Base-by-base conservation (phyloP, 2,888 invertebrate genomes). In the Synanthedon andrenaeformis region DNA sequence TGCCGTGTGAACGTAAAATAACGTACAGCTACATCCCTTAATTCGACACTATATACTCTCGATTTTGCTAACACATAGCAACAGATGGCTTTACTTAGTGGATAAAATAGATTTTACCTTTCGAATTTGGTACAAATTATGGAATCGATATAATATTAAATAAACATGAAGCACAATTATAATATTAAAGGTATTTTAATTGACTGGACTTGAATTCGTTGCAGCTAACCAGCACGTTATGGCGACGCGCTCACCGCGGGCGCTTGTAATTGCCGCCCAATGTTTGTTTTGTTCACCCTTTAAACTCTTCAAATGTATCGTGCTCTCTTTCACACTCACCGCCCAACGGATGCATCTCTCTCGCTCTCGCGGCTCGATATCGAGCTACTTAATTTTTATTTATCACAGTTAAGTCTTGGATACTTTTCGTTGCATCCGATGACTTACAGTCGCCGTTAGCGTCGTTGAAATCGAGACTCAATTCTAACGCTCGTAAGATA, bases 181-280 rank as follows among this genome's bases (percentile, higher is more conserved):
- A 23, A 23, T 35, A 35, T 10, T 35, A 35, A 35, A 35, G 35
- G 35, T 35, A 35, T 35, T 35, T 35, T 35, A 35, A 35, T 35
- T 35, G 35, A 35, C 8, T 45, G 45, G n/a, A 45, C 14, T 45
- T 45, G 45, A 13, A 66, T 73, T 76, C 75, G 73, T 56, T 69
- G 60, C 58, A 67, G 61, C 60, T 52, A 67, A 60, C 41, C 72
- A 59, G 74, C 66, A 63, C 68, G 59, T 59, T 51, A 49, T 64
- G 72, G 72, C 72, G 69, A 68, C 71, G 65, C 62, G 63, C 68
- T 60, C 79, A 66, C 76, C 71, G 73, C 79, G 64, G 74, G 78
- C 75, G 75, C 74, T 69, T 75, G 79, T 79, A 76, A 79, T 79
- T 77, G 76, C 75, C 76, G 75, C 76, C 74, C 76, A 73, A 66